Base-by-base conservation (phyloP, 2,888 invertebrate species). In the Mythimna albipuncta region DNA sequence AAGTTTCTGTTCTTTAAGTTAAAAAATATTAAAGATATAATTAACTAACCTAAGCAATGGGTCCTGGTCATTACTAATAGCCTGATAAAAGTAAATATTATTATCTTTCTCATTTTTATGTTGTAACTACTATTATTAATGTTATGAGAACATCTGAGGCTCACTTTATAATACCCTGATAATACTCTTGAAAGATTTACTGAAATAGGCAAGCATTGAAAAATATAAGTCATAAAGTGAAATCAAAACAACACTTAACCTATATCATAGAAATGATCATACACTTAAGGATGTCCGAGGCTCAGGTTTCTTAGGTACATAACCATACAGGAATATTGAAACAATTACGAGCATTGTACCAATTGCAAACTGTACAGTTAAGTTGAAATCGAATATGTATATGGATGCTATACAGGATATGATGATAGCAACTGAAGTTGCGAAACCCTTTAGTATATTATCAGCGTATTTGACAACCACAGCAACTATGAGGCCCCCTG, bases 391-490 rank as follows among this genome's bases (percentile, higher is more conserved):
- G 90, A 99, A 99, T 83, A 99, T 96, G 92, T 99, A 99, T 80
- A 99, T 98, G 0, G 99, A 99, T 2, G 98, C 99, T 66, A 99
- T 95, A 90, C 99, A 99, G 0, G 99, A 99, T 83, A 99, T 97
- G 61, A 99, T 97, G 84, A 99, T 99, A 9, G 99, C 99, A 69
- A 99, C 97, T 0, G 99, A 99, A 0, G 99, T 99, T 58, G 99
- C 99, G 91, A 99, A 99, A 35, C 99, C 99, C 95, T 99, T 99
- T 9, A 99, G 96, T 90, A 99, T 99, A 94, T 99, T 99, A 93
- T 99, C 99, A 0, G 99, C 99, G 93, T 99, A 99, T 96, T 99
- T 99, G 44, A 99, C 99, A 4, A 99, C 99, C 83, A 99, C 98
- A 0, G 99, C 99, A 10, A 99, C 99, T 69, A 99, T 97, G 3